phyloP scores from a whole-genome alignment of 2,888 invertebrate species.

The Gasteruption jaculator region DNA sequence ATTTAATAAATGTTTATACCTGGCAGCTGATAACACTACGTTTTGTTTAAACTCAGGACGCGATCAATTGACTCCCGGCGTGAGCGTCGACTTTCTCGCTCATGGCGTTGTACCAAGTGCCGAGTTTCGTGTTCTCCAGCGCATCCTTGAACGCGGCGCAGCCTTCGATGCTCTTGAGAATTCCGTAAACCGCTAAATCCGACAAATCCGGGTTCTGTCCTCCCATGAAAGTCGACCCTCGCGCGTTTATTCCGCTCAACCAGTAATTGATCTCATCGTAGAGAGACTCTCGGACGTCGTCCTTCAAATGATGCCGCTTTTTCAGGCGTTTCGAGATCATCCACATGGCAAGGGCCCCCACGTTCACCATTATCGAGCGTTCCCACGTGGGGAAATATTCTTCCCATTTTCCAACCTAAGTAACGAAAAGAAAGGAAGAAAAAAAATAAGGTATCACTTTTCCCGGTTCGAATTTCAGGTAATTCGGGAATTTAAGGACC shows the following conservation, averaged over 20 bases:
- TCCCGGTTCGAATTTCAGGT: not conserved
- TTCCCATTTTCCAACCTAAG: slow-evolving; percentile 82
- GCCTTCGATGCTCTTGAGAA: slow-evolving; percentile 89
- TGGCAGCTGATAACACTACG: too few relatives aligned
- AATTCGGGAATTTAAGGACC: too few relatives aligned
- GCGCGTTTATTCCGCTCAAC: slow-evolving; percentile 66
- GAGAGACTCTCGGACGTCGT: slow-evolving; percentile 84
- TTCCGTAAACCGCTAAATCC: slow-evolving; percentile 88
- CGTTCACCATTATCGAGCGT: slow-evolving; percentile 79
- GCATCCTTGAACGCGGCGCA: slow-evolving; percentile 85
- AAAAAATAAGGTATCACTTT: slow-evolving; percentile 1
- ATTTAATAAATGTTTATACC: too few relatives aligned
- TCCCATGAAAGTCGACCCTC: slow-evolving; percentile 76
- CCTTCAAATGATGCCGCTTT: slow-evolving; percentile 75
- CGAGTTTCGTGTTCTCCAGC: slow-evolving; percentile 68
- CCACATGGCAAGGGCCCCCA: slow-evolving; percentile 93
- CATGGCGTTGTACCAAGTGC: slow-evolving; percentile 73
- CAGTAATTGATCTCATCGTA: slow-evolving; percentile 86
- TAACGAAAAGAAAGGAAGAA: slow-evolving; percentile 8
- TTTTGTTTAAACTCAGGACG: too few relatives aligned
- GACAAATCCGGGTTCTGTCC: slow-evolving; percentile 85
- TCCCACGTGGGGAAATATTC: slow-evolving; percentile 84
- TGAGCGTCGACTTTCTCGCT: slow-evolving; percentile 61
- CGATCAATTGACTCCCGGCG: slow-evolving; percentile 58
- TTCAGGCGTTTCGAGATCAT: slow-evolving; percentile 84